phyloP scores from a whole-genome alignment of 2,113 vertebrate species.

The Hymenochirus boettgeri region DNA sequence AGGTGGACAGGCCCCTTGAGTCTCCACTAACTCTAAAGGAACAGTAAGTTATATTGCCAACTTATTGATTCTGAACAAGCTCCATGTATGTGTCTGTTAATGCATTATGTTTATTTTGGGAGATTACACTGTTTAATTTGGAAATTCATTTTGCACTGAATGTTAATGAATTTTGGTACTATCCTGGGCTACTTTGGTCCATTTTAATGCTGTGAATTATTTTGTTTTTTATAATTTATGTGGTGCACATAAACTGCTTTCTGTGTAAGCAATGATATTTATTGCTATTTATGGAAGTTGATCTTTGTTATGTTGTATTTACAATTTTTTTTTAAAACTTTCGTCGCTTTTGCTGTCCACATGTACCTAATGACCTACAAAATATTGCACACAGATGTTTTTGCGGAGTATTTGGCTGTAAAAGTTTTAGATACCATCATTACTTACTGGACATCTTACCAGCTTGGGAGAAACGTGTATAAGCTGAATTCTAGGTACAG shows the following conservation, averaged over 20 bases:
- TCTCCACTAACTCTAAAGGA: background rate
- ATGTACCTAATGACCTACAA: too few relatives aligned
- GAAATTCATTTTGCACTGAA: conserved; percentile 64
- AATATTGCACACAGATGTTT: too few relatives aligned
- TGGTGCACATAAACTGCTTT: conserved; percentile 52
- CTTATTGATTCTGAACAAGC: background rate
- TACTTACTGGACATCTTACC: too few relatives aligned
- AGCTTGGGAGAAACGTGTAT: too few relatives aligned
- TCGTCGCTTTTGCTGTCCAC: too few relatives aligned
- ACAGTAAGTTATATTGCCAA: background rate
- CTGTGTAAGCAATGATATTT: conserved; percentile 58
- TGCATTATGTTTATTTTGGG: conserved; percentile 67
- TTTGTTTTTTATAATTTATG: conserved; percentile 48
- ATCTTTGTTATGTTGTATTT: too few relatives aligned
- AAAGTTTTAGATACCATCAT: too few relatives aligned
- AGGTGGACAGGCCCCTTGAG: too few relatives aligned
- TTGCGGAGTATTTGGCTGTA: too few relatives aligned
- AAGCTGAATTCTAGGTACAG: too few relatives aligned
- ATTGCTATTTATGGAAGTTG: conserved; percentile 46
- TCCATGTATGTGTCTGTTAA: conserved; percentile 55
- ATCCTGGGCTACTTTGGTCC: conserved; percentile 53
- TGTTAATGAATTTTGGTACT: conserved; percentile 56
- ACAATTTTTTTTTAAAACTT: too few relatives aligned
- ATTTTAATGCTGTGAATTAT: conserved; percentile 75
- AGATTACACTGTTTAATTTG: conserved; percentile 60